Conservation (phyloP, 2,113 vertebrate species). For the Erythrolamprus reginae region DNA sequence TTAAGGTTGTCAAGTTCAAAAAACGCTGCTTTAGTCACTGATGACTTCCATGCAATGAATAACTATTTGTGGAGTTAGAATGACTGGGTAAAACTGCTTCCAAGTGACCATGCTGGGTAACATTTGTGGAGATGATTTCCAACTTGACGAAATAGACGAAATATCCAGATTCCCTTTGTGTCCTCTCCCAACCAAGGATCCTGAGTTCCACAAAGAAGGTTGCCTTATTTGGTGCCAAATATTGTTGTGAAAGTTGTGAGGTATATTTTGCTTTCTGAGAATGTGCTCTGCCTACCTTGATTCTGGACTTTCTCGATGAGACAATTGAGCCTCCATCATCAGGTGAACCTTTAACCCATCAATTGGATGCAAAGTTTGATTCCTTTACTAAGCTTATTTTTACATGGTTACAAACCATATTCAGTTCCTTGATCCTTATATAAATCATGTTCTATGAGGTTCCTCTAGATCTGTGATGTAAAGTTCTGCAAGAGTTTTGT, state of each 20-base stretch:
- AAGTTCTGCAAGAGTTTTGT: no score
- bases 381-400: not conserved
- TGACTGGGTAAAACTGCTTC: fast-evolving
- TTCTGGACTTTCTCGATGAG: no score
- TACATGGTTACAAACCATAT: not conserved
- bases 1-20: not conserved
- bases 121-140: not conserved
- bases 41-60: fast-evolving
- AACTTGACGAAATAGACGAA: not conserved
- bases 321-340: not conserved
- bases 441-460: not conserved
- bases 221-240: not conserved
- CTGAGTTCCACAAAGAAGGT: not conserved
- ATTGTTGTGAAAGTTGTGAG: no score
- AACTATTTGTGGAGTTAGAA: not conserved
- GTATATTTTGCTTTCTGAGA: not conserved
- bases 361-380: not conserved
- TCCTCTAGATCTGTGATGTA: not conserved
- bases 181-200: not conserved
- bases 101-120: not conserved
- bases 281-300: no score
- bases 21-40: not conserved
- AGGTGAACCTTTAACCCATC: not conserved
- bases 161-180: not conserved
- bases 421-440: not conserved